A percentile compares a stretch with the other conserved stretches of the same genome.
These are phyloP conservation scores for Florisuga fusca DNA, from an alignment of 2,797 vertebrate genomes.

Conservation along the genomic window DNA sequence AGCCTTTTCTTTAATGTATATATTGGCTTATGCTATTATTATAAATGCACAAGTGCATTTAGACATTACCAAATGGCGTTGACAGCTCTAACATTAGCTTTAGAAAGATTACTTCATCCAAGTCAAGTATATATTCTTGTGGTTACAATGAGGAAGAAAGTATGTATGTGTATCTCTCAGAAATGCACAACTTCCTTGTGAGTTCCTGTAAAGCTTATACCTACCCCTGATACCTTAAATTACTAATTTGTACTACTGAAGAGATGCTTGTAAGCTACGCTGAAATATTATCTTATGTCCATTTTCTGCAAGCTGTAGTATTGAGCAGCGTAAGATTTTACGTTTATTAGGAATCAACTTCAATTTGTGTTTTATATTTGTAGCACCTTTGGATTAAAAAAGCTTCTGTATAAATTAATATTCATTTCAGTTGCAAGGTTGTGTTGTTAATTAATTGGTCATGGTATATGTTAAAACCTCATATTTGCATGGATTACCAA, in stretches of 20 bases:
- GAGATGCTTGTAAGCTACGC: background rate
- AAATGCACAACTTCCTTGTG: background rate
- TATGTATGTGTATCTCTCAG: fast-evolving
- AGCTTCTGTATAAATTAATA: background rate
- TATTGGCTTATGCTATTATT: background rate
- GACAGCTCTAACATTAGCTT: background rate
- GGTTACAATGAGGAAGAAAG: background rate
- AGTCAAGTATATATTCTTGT: background rate
- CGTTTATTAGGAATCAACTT: background rate
- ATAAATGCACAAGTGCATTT: background rate
- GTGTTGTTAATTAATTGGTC: background rate
- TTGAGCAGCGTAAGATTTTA: background rate
- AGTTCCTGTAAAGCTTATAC: background rate
- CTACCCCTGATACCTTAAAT: background rate
- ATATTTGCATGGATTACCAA: background rate
- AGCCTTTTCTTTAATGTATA: background rate
- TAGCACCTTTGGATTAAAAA: background rate
- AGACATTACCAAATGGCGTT: background rate
- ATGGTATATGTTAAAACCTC: background rate
- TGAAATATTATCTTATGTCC: background rate
- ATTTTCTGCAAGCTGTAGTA: background rate
- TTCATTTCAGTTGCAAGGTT: background rate
- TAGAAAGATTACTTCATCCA: background rate
- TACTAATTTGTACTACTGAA: background rate
- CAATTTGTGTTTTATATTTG: background rate